Evolutionary conservation across 2,113 vertebrate genomes (phyloP).

Genomic region (Myiopsitta monachus): DNA sequence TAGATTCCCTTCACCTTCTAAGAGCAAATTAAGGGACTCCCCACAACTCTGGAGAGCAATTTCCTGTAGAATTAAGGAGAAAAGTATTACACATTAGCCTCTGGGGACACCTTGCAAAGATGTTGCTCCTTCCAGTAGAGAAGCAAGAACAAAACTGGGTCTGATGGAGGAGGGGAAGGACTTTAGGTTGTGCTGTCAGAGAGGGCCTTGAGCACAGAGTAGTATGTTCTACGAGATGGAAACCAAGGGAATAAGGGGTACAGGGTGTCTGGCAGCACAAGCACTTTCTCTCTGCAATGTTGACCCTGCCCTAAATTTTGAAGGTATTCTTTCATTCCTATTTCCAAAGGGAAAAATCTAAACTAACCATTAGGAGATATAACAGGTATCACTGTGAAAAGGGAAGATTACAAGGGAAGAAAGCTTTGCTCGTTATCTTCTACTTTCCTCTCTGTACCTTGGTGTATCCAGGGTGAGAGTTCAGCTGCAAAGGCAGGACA

Average conservation of each 20-base stretch:
- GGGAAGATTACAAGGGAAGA: not conserved
- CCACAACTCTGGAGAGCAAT: conserved; percentile 76
- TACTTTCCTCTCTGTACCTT: conserved; percentile 75
- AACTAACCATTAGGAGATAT: not conserved
- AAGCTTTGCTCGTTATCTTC: not conserved
- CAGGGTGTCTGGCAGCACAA: not conserved
- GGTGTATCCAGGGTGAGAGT: conserved; percentile 76
- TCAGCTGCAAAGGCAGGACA: conserved; percentile 80
- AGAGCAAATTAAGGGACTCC: conserved; percentile 74
- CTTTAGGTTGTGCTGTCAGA: not conserved
- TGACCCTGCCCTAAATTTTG: not conserved
- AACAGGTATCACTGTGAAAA: not conserved
- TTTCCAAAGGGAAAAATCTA: not conserved
- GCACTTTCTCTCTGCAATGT: not conserved
- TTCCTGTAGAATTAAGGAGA: conserved; percentile 71
- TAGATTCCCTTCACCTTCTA: conserved; percentile 78
- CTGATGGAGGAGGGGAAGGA: not conserved
- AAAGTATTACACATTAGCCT: not conserved
- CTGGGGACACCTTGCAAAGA: not conserved
- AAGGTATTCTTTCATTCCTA: not conserved
- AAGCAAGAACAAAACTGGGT: not conserved
- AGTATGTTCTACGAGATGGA: not conserved
- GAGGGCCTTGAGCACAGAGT: not conserved
- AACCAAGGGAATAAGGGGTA: not conserved
- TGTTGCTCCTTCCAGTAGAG: not conserved